Evolutionary conservation across 2,113 vertebrate genomes (phyloP).

Genomic region (Muntiacus reevesi): DNA sequence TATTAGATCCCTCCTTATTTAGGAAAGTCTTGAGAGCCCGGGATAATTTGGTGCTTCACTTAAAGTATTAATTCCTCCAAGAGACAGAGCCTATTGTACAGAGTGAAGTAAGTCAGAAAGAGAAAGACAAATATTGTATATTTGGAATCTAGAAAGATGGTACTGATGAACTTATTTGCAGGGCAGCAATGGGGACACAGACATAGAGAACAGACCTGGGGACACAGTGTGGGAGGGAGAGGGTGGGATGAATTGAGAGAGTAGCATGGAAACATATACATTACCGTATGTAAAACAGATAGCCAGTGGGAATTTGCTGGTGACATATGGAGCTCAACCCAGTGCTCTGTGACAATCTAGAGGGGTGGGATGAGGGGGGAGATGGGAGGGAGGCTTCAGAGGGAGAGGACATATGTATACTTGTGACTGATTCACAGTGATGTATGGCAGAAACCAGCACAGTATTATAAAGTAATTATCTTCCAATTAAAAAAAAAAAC

Average conservation of each 20-base stretch:
- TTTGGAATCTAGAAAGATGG: not conserved
- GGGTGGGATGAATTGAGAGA: not conserved
- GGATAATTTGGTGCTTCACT: not conserved
- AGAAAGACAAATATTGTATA: not conserved
- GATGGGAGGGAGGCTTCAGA: not conserved
- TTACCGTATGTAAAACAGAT: not conserved
- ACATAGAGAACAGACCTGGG: not conserved
- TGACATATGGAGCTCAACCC: not conserved
- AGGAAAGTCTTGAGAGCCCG: not conserved
- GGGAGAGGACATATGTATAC: not conserved
- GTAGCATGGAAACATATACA: not conserved
- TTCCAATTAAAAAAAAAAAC: not conserved
- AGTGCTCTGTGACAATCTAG: not conserved
- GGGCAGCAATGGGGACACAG: not conserved
- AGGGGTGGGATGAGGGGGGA: not conserved
- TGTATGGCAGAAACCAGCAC: not conserved
- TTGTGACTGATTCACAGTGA: not conserved
- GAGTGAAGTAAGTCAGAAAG: not conserved
- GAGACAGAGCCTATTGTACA: not conserved
- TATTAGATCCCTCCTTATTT: not conserved
- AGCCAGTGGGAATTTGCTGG: not conserved
- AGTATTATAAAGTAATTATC: not conserved
- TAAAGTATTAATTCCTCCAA: not conserved
- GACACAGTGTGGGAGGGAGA: not conserved
- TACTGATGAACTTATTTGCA: not conserved